Evolutionary conservation across 2,113 vertebrate genomes (phyloP), one percentile per base, ranked within the genome.

Genomic region (Macrotus californicus): DNA sequence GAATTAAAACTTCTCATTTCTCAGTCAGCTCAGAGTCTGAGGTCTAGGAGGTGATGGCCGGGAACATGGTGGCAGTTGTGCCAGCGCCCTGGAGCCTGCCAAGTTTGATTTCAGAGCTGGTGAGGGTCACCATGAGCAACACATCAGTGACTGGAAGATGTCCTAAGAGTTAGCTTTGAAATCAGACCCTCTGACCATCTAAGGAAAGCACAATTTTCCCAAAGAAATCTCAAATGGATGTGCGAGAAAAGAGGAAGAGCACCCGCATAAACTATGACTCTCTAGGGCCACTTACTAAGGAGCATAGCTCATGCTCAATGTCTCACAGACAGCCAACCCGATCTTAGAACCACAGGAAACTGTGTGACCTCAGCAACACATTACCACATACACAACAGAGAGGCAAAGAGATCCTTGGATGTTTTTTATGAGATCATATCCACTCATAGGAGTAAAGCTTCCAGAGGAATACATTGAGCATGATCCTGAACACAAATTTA

Each of bases 141-240:
- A 99, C 89, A 99, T 99, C 91, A 99, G 99, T 96, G 99, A 99
- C 98, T 97, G 99, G 77, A 99, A 99, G 97, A 98, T 99, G 89
- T 99, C 99, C 12, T 99, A 99, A 90, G 99, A 54, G 19, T 50
- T 7, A 52, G 18, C 34, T 79, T 36, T 36, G 21, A 50, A 54
- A 14, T 79, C 76, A 24, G 6, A 79, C 11, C 19, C 19, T n/a
- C 75, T 79, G 76, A 52, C 48, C 76, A 36, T 36, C 21, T 34
- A 24, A 79, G 48, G 21, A n/a, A n/a, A 79, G 76, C 76, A 77
- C 48, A n/a, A 24, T 36, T 24, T 79, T 79, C 21, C 76, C 21
- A 11, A 50, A 21, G 34, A 50, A 79, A 79, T 36, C 34, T n/a
- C 34, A 24, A n/a, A 79, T 3, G 5, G 19, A 24, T 52, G 19